A percentile compares a stretch with the other conserved stretches of the same genome.
These are phyloP conservation scores for Lampropteryx suffumata DNA, from an alignment of 2,888 invertebrate species.

Conservation along the genomic window DNA sequence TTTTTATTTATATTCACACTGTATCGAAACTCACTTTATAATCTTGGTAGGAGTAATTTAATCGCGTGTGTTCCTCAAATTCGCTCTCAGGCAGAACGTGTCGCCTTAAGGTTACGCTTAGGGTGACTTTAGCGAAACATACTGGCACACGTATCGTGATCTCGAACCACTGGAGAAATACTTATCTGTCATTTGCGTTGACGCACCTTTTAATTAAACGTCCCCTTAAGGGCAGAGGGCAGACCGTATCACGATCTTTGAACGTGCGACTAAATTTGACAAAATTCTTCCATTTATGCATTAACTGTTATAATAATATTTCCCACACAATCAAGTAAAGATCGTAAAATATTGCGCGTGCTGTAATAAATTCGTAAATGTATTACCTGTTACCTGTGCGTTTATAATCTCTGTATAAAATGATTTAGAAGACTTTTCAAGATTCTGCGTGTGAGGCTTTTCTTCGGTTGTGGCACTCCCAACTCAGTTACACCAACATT, in stretches of 20 bases:
- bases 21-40: neutral
- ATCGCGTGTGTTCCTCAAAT: slow-evolving; percentile 52
- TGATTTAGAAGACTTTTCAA: slow-evolving; percentile 2
- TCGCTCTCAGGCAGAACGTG: slow-evolving; percentile 36
- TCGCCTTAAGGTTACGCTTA: slow-evolving; percentile 56
- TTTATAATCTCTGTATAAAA: slow-evolving; percentile 1
- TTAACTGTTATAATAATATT: neutral
- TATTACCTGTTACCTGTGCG: too few relatives aligned
- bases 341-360: slow-evolving; percentile 8
- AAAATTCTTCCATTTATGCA: slow-evolving; percentile 13
- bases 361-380: neutral
- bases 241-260: slow-evolving; percentile 34
- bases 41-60: slow-evolving; percentile 39
- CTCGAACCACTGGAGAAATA: slow-evolving; percentile 44
- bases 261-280: slow-evolving; percentile 28
- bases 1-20: too few relatives aligned
- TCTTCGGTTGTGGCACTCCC: neutral
- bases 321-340: slow-evolving; percentile 6
- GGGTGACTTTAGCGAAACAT: slow-evolving; percentile 50
- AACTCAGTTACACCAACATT: too few relatives aligned
- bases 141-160: slow-evolving; percentile 47
- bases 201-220: slow-evolving; percentile 48
- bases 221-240: slow-evolving; percentile 42
- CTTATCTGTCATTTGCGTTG: slow-evolving; percentile 53
- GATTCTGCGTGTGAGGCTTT: slow-evolving; percentile 1